phyloP scores from a whole-genome alignment of 1,140 invertebrate species.

The Plodia interpunctella region DNA sequence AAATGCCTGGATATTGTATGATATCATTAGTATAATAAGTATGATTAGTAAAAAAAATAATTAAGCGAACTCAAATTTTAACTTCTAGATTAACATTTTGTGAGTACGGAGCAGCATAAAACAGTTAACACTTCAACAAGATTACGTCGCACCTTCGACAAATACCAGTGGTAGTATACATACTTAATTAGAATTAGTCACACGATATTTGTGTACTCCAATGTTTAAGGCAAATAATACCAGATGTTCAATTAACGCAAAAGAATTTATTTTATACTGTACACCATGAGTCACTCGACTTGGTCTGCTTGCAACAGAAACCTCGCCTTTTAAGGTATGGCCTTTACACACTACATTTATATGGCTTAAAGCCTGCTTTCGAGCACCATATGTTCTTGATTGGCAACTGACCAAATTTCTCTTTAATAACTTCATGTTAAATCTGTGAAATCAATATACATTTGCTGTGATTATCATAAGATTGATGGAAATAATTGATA shows the following conservation, averaged over 20 bases:
- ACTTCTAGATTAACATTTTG: too few relatives aligned
- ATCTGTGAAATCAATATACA: background rate
- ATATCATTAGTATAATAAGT: too few relatives aligned
- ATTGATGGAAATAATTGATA: too few relatives aligned
- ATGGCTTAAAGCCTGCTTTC: conserved; percentile 67
- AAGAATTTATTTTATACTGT: conserved; percentile 58
- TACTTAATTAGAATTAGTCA: conserved; percentile 4
- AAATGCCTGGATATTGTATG: too few relatives aligned
- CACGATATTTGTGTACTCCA: conserved; percentile 8
- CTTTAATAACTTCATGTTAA: conserved; percentile 23
- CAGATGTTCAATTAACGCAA: conserved; percentile 65
- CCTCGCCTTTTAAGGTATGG: conserved; percentile 63
- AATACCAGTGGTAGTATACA: background rate
- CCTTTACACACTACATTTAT: conserved; percentile 66
- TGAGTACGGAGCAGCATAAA: too few relatives aligned
- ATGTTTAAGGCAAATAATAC: conserved; percentile 30
- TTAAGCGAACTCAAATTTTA: too few relatives aligned
- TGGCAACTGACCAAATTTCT: conserved; percentile 61
- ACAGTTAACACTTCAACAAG: too few relatives aligned
- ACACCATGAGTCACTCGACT: conserved; percentile 57
- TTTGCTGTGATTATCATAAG: too few relatives aligned
- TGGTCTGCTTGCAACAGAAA: conserved; percentile 53
- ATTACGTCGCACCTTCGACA: background rate
- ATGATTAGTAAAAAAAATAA: too few relatives aligned
- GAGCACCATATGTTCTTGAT: conserved; percentile 66